Evolutionary conservation across 1,140 invertebrate genomes (phyloP), one percentile per base, ranked within the genome.

Genomic region (Neodiprion fabricii): DNA sequence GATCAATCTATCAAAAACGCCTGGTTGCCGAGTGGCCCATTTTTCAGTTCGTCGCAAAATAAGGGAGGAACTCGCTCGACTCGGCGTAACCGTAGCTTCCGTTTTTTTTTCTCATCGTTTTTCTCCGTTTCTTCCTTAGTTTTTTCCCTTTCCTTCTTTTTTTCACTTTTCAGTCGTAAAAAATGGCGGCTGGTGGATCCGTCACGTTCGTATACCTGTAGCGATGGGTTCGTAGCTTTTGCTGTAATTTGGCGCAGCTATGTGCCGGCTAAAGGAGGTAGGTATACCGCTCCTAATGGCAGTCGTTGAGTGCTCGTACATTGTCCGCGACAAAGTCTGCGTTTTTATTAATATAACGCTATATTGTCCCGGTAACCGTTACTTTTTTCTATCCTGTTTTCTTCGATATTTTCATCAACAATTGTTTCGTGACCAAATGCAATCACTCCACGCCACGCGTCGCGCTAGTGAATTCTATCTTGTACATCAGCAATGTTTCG

Each of bases 281-380:
- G 53, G 28, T 40, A 40, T 40, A 61, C 53, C n/a, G 8, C 8
- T 61, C 5, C 53, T 61, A 61, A 61, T 61, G 53, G 53, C 53
- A 61, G 53, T 61, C 4, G 53, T 61, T 61, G 53, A 61, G 53
- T 61, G n/a, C 53, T 61, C 53, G 53, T 61, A 61, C 53, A 61
- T 61, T 61, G 53, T 61, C n/a, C n/a, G 53, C 53, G 53, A 61
- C 9, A 61, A 61, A 61, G 53, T 61, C 53, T 61, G 53, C 11
- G 53, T 61, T 61, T 61, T 61, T 61, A 9, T 61, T 61, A 61
- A 61, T 61, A 61, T 61, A 40, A 40, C 28, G 28, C 28, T 40
- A 40, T 40, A 40, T 40, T 40, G 28, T 40, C 28, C 5, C 1
- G 28, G 28, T 40, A 40, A 40, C 28, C 8, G 53, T 61, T 61